A percentile compares a stretch with the other conserved stretches of the same genome.
These are phyloP conservation scores for Pammene aurita DNA, from an alignment of 2,888 invertebrate species.

Conservation along the genomic window DNA sequence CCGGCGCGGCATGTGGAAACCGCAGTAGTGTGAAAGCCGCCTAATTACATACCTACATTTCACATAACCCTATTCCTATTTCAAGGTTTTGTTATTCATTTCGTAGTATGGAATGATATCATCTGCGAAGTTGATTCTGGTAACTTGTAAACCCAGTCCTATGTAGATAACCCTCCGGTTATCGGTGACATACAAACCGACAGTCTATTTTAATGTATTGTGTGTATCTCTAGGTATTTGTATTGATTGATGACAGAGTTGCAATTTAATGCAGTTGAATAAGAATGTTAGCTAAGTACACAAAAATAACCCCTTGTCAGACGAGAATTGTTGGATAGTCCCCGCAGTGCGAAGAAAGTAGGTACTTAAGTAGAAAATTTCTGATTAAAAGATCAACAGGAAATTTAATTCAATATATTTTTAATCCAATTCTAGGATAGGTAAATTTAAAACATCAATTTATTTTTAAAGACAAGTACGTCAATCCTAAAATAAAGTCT, in stretches of 20 bases:
- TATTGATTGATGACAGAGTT: constrained; percentile 18
- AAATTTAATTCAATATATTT: too few species aligned
- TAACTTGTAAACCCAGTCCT: constrained; percentile 21
- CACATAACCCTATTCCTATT: background rate
- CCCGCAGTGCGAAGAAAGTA: too few species aligned
- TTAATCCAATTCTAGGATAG: too few species aligned
- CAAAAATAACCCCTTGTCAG: background rate
- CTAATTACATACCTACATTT: background rate
- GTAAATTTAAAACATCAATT: too few species aligned
- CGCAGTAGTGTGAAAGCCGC: too few species aligned
- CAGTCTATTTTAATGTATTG: constrained; percentile 20
- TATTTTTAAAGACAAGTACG: too few species aligned
- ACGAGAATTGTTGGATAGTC: background rate
- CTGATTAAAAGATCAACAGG: too few species aligned
- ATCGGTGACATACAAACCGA: constrained; percentile 29
- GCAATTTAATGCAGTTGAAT: constrained; percentile 3
- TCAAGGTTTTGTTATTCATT: constrained; percentile 20
- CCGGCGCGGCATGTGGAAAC: too few species aligned
- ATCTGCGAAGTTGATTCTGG: constrained; percentile 9
- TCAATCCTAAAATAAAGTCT: too few species aligned
- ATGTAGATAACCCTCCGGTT: constrained; percentile 28
- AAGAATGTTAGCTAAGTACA: background rate
- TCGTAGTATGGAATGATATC: constrained; percentile 4
- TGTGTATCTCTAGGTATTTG: constrained; percentile 14
- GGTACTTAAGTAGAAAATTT: too few species aligned